Conservation (phyloP, 2,113 vertebrate species). For the Oncorhynchus kisutch region DNA sequence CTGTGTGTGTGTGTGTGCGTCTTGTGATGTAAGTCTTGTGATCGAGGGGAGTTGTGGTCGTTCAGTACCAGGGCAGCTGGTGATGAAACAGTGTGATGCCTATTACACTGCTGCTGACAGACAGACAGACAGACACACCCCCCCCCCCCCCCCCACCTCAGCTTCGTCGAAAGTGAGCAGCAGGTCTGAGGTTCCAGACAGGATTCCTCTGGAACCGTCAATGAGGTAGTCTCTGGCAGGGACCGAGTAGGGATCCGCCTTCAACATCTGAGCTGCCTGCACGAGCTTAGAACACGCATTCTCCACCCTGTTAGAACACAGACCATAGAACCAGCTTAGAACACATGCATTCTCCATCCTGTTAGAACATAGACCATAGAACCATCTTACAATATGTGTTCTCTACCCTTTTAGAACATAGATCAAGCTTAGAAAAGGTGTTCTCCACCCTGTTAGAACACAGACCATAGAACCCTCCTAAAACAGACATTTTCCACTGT, state of each 20-base stretch:
- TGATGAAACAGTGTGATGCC: conserved; percentile 60
- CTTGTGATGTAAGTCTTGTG: conserved; percentile 72
- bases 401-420: no score
- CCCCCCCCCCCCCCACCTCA: conserved; percentile 83
- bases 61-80: conserved; percentile 43
- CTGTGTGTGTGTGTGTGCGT: conserved; percentile 16
- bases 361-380: neutral
- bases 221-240: conserved; percentile 98
- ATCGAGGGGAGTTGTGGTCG: conserved; percentile 46
- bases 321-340: conserved; percentile 24
- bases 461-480: neutral
- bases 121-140: neutral
- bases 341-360: conserved; percentile 17
- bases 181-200: conserved; percentile 95
- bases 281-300: conserved; percentile 94
- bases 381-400: neutral
- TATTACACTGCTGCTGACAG: conserved; percentile 40
- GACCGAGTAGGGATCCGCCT: conserved; percentile 93
- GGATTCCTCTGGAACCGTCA: conserved; percentile 94
- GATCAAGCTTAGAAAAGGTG: conserved; percentile 8
- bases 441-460: conserved; percentile 10
- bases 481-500: neutral
- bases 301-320: conserved; percentile 82
- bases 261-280: conserved; percentile 95
- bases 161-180: conserved; percentile 97